Conservation (phyloP, 2,113 vertebrate genomes). For the Heterotis niloticus region DNA sequence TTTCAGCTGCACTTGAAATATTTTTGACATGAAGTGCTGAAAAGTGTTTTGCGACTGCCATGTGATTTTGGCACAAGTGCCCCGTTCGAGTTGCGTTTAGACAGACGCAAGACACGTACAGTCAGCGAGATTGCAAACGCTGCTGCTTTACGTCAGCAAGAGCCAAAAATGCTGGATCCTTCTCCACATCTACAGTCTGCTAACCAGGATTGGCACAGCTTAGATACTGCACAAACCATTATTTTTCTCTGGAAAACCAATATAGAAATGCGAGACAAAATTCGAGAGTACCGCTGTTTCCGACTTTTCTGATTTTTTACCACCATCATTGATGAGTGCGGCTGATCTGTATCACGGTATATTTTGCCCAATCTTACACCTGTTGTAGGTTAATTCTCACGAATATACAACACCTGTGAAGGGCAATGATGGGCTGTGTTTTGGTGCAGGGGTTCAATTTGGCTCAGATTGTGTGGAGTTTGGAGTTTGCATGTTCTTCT, state of each 20-base stretch:
- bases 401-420: no score
- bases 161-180: neutral
- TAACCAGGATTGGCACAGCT: neutral
- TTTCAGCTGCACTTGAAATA: constrained; percentile 27
- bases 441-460: no score
- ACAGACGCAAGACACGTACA: neutral
- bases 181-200: neutral
- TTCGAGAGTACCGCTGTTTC: constrained; percentile 26
- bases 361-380: constrained; percentile 24
- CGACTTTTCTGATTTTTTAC: neutral
- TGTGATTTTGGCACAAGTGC: constrained; percentile 3
- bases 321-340: constrained; percentile 27
- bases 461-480: no score
- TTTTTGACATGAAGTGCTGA: neutral
- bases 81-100: neutral
- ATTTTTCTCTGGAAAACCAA: neutral
- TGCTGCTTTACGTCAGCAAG: neutral
- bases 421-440: neutral
- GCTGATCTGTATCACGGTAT: constrained; percentile 26
- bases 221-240: neutral
- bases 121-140: neutral
- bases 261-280: neutral
- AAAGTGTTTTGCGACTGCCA: neutral
- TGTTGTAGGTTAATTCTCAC: constrained; percentile 22
- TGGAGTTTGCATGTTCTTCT: neutral